Evolutionary conservation across 2,888 invertebrate species (phyloP), one percentile per base, ranked within the genome.

Genomic region (Chironomus tentans): DNA sequence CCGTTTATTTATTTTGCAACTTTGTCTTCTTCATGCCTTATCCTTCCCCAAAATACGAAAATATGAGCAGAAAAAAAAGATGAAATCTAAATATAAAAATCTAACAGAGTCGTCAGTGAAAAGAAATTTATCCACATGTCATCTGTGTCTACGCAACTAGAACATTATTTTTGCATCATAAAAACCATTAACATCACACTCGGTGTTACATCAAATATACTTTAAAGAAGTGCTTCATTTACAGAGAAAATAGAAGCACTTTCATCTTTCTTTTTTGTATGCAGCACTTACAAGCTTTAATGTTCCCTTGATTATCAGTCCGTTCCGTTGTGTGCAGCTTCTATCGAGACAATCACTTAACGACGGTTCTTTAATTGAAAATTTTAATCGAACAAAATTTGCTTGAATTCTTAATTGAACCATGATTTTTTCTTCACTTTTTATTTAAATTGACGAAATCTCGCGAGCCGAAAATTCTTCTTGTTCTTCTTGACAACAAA

Each of bases 371-470:
- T 13, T 24, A 48, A 68, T 46, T 12, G 47, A 18, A 38, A 75
- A 48, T 62, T 75, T 75, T 28, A 75, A 48, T n/a, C 61, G 65
- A 13, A 48, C 68, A 28, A 48, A 68, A 47, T 68, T 68, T 15
- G 68, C 47, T 15, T 75, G 75, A 15, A 68, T 48, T 47, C 68
- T 75, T 75, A 75, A 48, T 68, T 75, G 75, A 75, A 75, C 75
- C 75, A 75, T 75, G 13, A 68, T 38, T 38, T 10, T 10, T 68
- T 68, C 10, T n/a, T 15, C 15, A 38, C 28, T 56, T n/a, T n/a
- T n/a, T n/a, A n/a, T n/a, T n/a, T n/a, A 7, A 56, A 2, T 56
- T n/a, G n/a, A n/a, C 18, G 4, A 38, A 6, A 21, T 65, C 68
- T 68, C 56, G 56, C n/a, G 10, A 56, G 18, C 15, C 50, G 50